Conservation (phyloP, 1,140 invertebrate species). For the Drosophila busckii region DNA sequence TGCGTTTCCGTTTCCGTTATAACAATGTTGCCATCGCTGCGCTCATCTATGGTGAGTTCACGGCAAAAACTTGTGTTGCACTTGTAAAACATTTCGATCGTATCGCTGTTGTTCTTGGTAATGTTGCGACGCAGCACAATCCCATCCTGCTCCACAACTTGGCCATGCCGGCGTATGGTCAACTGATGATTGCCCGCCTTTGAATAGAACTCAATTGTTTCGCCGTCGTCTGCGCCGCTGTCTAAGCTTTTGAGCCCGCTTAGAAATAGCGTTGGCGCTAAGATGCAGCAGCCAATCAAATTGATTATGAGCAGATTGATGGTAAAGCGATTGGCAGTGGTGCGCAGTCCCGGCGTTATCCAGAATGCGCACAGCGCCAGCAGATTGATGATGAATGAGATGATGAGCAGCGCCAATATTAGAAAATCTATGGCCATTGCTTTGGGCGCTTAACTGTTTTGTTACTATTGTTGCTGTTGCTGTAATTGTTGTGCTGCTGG, state of each 20-base stretch:
- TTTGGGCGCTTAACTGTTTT: slow-evolving; percentile 17
- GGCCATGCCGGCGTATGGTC: slow-evolving; percentile 59
- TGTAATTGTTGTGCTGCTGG: slow-evolving; percentile 21
- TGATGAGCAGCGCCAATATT: slow-evolving; percentile 71
- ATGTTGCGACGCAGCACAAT: slow-evolving; percentile 49
- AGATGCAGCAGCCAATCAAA: slow-evolving; percentile 70
- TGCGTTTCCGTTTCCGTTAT: slow-evolving; percentile 70
- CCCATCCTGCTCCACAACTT: slow-evolving; percentile 66
- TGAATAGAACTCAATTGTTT: slow-evolving; percentile 63
- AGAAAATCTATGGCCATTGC: slow-evolving; percentile 78
- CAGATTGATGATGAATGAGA: slow-evolving; percentile 77
- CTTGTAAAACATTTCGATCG: slow-evolving; percentile 66
- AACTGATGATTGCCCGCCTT: slow-evolving; percentile 73
- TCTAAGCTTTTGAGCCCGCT: slow-evolving; percentile 30
- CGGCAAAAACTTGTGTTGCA: slow-evolving; percentile 64
- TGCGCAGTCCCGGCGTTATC: slow-evolving; percentile 75
- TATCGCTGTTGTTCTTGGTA: slow-evolving; percentile 19
- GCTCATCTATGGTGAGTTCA: slow-evolving; percentile 69
- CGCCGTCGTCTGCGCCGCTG: slow-evolving; percentile 2
- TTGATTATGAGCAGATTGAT: slow-evolving; percentile 78
- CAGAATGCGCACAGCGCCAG: slow-evolving; percentile 77
- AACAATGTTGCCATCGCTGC: slow-evolving; percentile 48
- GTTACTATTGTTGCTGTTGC: slow-evolving; percentile 3
- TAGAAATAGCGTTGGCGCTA: slow-evolving; percentile 71
- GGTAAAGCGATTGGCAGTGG: slow-evolving; percentile 78